Base-by-base conservation (phyloP, 1,140 invertebrate species). In the Pachypsylla venusta region DNA sequence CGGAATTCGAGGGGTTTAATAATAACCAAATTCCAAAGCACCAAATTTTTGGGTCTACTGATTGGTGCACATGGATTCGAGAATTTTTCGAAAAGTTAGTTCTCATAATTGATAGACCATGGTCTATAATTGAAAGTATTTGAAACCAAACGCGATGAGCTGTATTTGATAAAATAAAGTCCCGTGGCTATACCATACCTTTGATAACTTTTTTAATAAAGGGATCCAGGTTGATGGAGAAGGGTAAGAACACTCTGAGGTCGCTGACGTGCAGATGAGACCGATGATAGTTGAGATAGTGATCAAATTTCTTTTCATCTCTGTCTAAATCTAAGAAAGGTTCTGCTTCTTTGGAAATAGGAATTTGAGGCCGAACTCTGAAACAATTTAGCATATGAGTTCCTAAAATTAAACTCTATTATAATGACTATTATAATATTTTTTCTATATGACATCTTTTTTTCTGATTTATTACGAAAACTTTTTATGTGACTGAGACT, bases 141-240 rank as follows among this genome's bases (percentile, higher is more conserved):
- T 56, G 12, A 56, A 12, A 39, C 5, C 28, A 22, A 12, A 7
- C 4, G 54, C 26, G 12, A 56, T 20, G 26, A n/a, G 25, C 14
- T 10, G 24, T 10, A 58, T 35, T n/a, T 10, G 30, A 35, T 35
- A n/a, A n/a, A 35, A 35, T 35, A 35, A n/a, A 35, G 7, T 35
- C 30, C 30, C 7, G 30, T 7, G 28, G 40, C 14, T n/a, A 48
- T 27, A 27, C 59, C 59, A 65, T 73, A 88, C 87, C 89, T 81
- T 93, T 92, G 35, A 96, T 92, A 25, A 93, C 86, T 75, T 96
- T 96, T 66, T 92, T 86, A 19, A 98, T 82, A 68, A 93, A 96
- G 0, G 93, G 94, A 77, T 98, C 93, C 16, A 97, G 73, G 72
- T 96, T 97, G 59, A 97, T 96, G 13, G 93, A 96, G 68, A 96